phyloP scores from a whole-genome alignment of 2,113 vertebrate species.

The Pseudonaja textilis region DNA sequence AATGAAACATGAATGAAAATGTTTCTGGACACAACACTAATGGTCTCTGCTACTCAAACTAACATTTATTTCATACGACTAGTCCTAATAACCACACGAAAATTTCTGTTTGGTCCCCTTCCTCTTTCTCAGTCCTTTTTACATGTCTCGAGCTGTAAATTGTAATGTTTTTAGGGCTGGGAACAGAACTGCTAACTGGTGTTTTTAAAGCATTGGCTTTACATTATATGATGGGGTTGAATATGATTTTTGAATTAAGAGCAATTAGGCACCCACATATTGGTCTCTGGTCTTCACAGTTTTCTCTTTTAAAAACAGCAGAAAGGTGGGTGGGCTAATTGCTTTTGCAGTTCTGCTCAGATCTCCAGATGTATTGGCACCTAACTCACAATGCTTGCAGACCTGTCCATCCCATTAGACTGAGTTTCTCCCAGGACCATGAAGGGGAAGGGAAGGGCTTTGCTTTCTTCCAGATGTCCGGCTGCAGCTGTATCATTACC shows the following conservation, averaged over 20 bases:
- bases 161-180: background rate
- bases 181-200: background rate
- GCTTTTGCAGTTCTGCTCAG: background rate
- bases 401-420: background rate
- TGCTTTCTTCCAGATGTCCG: background rate
- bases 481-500: background rate
- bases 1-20: background rate
- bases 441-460: background rate
- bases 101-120: background rate
- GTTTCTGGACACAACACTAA: background rate
- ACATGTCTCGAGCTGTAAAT: background rate
- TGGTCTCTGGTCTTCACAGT: background rate
- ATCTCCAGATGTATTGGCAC: background rate
- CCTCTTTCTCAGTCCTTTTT: background rate
- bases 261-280: background rate
- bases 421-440: background rate
- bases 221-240: background rate
- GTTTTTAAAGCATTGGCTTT: background rate
- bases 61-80: background rate
- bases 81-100: background rate
- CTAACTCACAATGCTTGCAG: background rate
- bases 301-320: background rate
- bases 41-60: background rate
- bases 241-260: background rate
- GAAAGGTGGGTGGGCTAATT: background rate